Evolutionary conservation across 2,113 vertebrate species (phyloP).

Genomic region (Capra hircus): DNA sequence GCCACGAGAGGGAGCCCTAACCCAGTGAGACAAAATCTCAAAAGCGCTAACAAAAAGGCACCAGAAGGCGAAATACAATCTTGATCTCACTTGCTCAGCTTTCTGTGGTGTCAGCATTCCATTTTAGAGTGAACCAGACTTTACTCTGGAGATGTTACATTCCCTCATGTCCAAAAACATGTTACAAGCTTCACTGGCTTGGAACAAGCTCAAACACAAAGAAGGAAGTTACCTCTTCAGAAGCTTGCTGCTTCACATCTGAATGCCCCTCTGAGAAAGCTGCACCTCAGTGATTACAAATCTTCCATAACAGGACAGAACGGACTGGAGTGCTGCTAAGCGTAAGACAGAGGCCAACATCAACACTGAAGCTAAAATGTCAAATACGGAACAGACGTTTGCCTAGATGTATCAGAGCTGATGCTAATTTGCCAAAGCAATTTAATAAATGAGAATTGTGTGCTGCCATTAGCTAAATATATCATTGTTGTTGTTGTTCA

Average conservation of each 20-base stretch:
- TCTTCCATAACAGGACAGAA: background rate
- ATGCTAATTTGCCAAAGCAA: background rate
- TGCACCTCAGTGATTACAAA: too few relatives aligned
- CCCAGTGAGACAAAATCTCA: background rate
- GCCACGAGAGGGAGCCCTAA: slow-evolving; percentile 72
- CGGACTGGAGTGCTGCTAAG: background rate
- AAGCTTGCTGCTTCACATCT: background rate
- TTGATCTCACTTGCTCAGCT: background rate
- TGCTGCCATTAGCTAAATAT: background rate
- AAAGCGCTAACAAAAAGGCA: rapidly evolving
- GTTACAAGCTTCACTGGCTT: background rate
- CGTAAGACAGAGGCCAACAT: background rate
- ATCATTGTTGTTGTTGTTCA: background rate
- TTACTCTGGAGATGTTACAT: background rate
- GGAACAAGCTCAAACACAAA: background rate
- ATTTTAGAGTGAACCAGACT: background rate
- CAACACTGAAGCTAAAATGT: background rate
- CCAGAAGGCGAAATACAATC: background rate
- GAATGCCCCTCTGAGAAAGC: background rate
- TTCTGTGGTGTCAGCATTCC: background rate
- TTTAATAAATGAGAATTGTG: background rate
- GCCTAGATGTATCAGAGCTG: background rate
- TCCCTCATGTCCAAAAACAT: background rate
- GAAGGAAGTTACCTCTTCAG: background rate
- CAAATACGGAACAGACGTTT: background rate